Base-by-base conservation (phyloP, 2,797 vertebrate species). In the Micromesistius poutassou region DNA sequence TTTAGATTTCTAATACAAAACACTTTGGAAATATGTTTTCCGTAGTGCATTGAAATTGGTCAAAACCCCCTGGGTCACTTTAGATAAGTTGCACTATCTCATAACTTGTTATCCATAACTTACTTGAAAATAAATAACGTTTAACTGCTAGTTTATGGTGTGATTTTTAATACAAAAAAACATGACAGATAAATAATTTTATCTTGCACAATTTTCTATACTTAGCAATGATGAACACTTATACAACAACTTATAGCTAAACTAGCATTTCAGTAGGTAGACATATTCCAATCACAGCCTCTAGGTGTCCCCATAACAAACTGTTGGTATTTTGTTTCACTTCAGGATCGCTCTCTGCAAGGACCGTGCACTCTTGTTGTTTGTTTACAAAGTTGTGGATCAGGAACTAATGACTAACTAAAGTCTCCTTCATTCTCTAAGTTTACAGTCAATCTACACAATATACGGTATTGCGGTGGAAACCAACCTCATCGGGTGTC, bases 281-380 rank as follows among this genome's bases (percentile, higher is more conserved):
- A 71, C 5, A 12, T 0, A 19, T 85, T 74, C 79, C 75, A n/a
- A 14, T 0, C 46, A 30, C 42, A 55, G 62, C 89, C 91, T 88
- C 72, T 87, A 91, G 88, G 35, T 79, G 92, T 87, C 92, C 2
- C 87, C 75, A 13, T 83, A 74, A 68, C 3, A 70, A 70, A 70
- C n/a, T 13, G 22, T 1, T 8, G 55, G 55, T 9, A 22, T 7
- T 50, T 50, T 19, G 46, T 22, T 4, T 50, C 16, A 50, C 19
- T 14, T 4, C 0, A 0, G 30, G 13, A 12, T 82, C 14, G 14
- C 55, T 50, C 1, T 0, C 1, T 6, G 46, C 46, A 36, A 0
- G 1, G 8, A 0, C 0, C 42, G 5, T 1, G 25, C 1, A 10
- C 38, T 77, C 72, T 90, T 79, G 1, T 89, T 78, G 89, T 76